Base-by-base conservation (phyloP, 2,888 invertebrate genomes). In the Microchrysa polita region DNA sequence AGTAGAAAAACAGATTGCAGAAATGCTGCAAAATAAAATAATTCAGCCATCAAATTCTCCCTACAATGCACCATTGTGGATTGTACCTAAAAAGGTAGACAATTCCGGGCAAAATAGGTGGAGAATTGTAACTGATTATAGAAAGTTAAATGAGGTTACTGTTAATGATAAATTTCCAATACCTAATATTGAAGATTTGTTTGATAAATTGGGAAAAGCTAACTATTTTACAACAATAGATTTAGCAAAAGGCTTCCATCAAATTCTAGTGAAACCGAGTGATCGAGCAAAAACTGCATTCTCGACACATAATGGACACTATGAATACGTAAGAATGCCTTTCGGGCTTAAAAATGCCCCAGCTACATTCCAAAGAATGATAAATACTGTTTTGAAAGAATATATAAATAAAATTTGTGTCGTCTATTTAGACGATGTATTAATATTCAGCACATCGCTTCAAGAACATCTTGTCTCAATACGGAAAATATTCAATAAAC, bases 201-300 rank as follows among this genome's bases (percentile, higher is more conserved):
- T 80, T 48, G 79, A 79, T 52, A 78, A 79, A 67, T 53, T 81
- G 27, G 80, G 79, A 9, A 77, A 77, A 16, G 72, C 77, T 5
- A 76, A 77, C 60, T 81, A 80, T 76, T 80, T 79, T 75, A 63
- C 78, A 7, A 78, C 77, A 9, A 44, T 79, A 1, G 80, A 80
- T 67, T 53, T 80, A 1, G 79, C 79, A 1, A 78, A 77, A 2
- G 80, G 65, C 20, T 72, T 61, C 34, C 61, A 72, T 22, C 61
- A 72, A 60, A 61, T 72, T 23, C 20, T 60, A n/a, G 53, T 63
- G 10, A 20, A 63, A 10, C 53, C 63, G 10, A 52, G 60, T 22
- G 72, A 72, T 59, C 40, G 61, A 16, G 12, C n/a, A 42, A 73
- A 73, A 63, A 73, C 63, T 12, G 63, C 73, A 23, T 63, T 73